Conservation (phyloP, 2,113 vertebrate genomes). For the Vidua chalybeata region DNA sequence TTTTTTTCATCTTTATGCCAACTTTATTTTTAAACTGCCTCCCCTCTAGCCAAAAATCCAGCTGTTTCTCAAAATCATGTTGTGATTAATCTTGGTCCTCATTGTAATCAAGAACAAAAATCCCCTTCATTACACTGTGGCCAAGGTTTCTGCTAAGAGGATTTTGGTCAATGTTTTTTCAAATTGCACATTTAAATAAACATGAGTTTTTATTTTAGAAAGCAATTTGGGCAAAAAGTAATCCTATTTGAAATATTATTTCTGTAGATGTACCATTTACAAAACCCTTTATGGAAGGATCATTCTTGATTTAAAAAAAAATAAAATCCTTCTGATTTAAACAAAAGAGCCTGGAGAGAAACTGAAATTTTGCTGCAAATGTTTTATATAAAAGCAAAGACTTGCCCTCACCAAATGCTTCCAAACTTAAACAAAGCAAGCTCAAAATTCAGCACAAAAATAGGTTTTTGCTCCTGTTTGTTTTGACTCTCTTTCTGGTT, state of each 20-base stretch:
- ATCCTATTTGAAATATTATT: background rate
- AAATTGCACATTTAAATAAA: background rate
- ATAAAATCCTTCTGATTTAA: background rate
- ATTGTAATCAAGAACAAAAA: conserved; percentile 42
- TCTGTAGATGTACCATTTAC: background rate
- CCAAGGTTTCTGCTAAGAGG: conserved; percentile 7
- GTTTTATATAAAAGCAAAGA: background rate
- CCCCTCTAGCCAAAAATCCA: conserved; percentile 51
- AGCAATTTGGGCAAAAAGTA: background rate
- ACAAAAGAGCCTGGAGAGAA: background rate
- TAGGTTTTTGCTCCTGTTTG: conserved; percentile 14
- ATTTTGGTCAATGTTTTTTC: conserved; percentile 6
- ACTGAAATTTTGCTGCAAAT: background rate
- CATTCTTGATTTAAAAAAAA: background rate
- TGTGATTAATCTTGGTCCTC: conserved; percentile 11
- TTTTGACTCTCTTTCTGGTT: conserved; percentile 29
- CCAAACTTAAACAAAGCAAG: conserved; percentile 1
- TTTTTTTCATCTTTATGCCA: conserved; percentile 46
- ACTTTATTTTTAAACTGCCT: conserved; percentile 34
- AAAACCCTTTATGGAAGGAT: background rate
- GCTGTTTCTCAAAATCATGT: conserved; percentile 34
- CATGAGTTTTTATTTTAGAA: background rate
- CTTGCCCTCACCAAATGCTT: background rate
- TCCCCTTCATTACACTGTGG: conserved; percentile 16
- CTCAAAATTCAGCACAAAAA: conserved; percentile 4